Evolutionary conservation across 53 echinoderm and acorn worm species (phyloP).

Genomic region (Actinopyga echinites): DNA sequence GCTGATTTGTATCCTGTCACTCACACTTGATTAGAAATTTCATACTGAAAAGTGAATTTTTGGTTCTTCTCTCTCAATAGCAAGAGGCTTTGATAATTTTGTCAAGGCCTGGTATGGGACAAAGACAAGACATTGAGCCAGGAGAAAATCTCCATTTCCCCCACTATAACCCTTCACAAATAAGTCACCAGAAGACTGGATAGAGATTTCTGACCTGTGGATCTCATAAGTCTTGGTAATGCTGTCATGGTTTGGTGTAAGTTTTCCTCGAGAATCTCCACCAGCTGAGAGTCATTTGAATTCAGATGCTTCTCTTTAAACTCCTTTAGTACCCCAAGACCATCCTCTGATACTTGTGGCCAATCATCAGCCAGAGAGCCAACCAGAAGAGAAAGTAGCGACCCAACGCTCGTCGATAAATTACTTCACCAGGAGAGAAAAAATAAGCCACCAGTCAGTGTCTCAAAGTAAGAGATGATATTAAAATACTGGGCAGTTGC

Average conservation of each 20-base stretch:
- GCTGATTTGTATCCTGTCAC: too few relatives aligned
- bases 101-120: too few relatives aligned
- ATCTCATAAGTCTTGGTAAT: conserved; percentile 83
- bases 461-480: too few relatives aligned
- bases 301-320: conserved; percentile 57
- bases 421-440: conserved; percentile 33
- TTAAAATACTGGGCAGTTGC: too few relatives aligned
- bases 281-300: conserved; percentile 58
- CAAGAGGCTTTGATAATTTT: too few relatives aligned
- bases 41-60: too few relatives aligned
- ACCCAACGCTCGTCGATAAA: conserved; percentile 63
- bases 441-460: too few relatives aligned
- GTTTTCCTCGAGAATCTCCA: conserved; percentile 90
- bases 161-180: not conserved
- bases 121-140: too few relatives aligned
- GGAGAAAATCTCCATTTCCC: too few relatives aligned
- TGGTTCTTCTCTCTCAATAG: too few relatives aligned
- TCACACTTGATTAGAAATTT: too few relatives aligned
- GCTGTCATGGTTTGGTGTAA: conserved; percentile 75
- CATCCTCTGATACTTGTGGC: conserved; percentile 58
- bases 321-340: conserved; percentile 53
- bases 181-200: not conserved
- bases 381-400: conserved; percentile 78
- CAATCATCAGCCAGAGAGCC: conserved; percentile 74
- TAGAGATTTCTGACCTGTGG: conserved; percentile 58